Evolutionary conservation across 2,888 invertebrate species (phyloP).

Genomic region (Dasypogon diadema): DNA sequence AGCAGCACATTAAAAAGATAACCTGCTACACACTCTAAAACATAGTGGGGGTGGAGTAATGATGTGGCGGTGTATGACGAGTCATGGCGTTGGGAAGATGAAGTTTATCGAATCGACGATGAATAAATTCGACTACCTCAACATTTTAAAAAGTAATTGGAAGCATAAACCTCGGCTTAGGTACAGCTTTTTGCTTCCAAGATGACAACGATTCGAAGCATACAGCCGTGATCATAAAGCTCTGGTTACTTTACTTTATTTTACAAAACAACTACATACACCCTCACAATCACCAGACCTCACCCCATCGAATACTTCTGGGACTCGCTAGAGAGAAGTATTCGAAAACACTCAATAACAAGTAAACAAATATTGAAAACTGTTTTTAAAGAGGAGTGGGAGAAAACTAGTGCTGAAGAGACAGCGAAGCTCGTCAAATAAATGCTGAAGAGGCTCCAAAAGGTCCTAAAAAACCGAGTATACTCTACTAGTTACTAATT

Average conservation of each 20-base stretch:
- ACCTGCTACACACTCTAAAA: neutral
- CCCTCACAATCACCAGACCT: constrained; percentile 18
- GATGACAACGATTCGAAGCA: neutral
- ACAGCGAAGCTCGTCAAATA: constrained; percentile 5
- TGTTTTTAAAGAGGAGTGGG: neutral
- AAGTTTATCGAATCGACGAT: too few relatives aligned
- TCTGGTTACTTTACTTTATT: neutral
- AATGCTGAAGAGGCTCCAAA: constrained; percentile 1
- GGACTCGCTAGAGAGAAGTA: constrained; percentile 2
- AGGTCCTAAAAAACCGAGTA: neutral
- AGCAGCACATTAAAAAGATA: constrained; percentile 6
- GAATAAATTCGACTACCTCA: too few relatives aligned
- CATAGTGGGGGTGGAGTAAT: constrained; percentile 6
- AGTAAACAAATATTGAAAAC: constrained; percentile 13
- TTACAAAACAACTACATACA: constrained; percentile 5
- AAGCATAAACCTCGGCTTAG: constrained; percentile 8
- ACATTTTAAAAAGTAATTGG: neutral
- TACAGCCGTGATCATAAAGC: constrained; percentile 4
- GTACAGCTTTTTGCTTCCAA: neutral
- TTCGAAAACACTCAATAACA: neutral
- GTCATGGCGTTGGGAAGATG: too few relatives aligned
- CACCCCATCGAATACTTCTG: neutral
- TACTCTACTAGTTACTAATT: too few relatives aligned
- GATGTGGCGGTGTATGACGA: neutral
- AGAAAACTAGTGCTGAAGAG: constrained; percentile 7